Evolutionary conservation across 2,888 invertebrate species (phyloP).

Genomic region (Drosophila formosana): DNA sequence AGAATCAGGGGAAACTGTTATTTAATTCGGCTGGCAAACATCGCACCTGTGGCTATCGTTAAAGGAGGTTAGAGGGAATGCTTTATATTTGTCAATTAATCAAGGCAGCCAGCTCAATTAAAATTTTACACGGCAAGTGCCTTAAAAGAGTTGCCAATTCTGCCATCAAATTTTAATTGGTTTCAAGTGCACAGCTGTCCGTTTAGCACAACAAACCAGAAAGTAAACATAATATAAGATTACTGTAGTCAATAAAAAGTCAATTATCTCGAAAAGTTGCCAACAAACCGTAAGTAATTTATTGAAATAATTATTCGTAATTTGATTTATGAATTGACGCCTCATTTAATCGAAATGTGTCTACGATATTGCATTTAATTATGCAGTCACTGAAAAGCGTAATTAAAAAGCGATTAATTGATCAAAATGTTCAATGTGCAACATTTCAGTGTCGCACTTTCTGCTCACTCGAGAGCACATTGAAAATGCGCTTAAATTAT

Average conservation of each 20-base stretch:
- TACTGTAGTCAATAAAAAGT: neutral
- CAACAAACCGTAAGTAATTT: neutral
- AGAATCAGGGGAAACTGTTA: slow-evolving; percentile 21
- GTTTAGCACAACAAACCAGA: slow-evolving; percentile 1
- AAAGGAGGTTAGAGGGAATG: slow-evolving; percentile 32
- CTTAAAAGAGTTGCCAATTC: slow-evolving; percentile 40
- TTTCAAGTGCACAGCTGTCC: slow-evolving; percentile 37
- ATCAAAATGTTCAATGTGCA: neutral
- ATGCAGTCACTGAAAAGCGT: neutral
- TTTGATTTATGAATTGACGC: neutral
- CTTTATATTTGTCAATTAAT: slow-evolving; percentile 71
- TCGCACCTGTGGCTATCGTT: slow-evolving; percentile 73
- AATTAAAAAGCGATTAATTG: neutral
- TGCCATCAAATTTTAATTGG: slow-evolving; percentile 56
- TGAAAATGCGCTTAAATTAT: slow-evolving; percentile 57
- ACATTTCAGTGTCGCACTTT: slow-evolving; percentile 24
- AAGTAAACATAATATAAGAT: neutral
- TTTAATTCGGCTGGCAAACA: slow-evolving; percentile 50
- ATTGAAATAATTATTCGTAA: neutral
- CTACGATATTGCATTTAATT: neutral
- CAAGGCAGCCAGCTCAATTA: slow-evolving; percentile 71
- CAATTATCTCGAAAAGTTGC: neutral
- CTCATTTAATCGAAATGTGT: neutral
- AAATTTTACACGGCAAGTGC: slow-evolving; percentile 56
- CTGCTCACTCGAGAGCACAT: too few relatives aligned